phyloP scores from a whole-genome alignment of 37 sponge, comb jelly and placozoan species.

The Diacarnus erythraeanus region DNA sequence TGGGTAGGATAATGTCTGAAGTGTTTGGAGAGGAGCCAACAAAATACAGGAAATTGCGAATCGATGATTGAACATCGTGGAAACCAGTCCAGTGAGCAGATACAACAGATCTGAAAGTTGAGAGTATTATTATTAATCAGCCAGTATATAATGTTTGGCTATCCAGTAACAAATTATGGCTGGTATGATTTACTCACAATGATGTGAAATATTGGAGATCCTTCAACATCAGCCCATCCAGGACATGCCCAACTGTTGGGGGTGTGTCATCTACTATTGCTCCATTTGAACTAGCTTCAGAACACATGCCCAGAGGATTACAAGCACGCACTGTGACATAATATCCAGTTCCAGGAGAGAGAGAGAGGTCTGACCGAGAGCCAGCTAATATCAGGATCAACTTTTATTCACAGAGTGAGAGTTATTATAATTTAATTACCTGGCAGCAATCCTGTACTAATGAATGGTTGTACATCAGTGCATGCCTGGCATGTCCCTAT shows the following conservation, averaged over 20 bases:
- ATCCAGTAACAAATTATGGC: background rate
- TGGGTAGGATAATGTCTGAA: slow-evolving; percentile 29
- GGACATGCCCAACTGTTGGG: slow-evolving; percentile 61
- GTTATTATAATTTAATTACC: background rate
- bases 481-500: slow-evolving; percentile 63
- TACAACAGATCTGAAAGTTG: slow-evolving; percentile 24
- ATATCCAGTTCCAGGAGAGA: slow-evolving; percentile 57
- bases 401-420: background rate
- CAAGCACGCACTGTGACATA: slow-evolving; percentile 67
- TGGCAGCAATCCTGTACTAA: slow-evolving; percentile 22
- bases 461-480: slow-evolving; percentile 49
- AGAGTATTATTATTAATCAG: background rate
- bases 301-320: slow-evolving; percentile 45
- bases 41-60: slow-evolving; percentile 38
- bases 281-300: slow-evolving; percentile 67
- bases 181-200: slow-evolving; percentile 37
- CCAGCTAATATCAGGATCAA: background rate
- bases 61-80: slow-evolving; percentile 63
- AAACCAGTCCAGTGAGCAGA: slow-evolving; percentile 75
- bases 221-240: slow-evolving; percentile 34
- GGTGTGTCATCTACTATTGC: slow-evolving; percentile 66
- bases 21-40: slow-evolving; percentile 56
- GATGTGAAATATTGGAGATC: slow-evolving; percentile 53
- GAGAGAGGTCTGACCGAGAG: slow-evolving; percentile 19
- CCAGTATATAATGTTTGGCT: no score